Percentiles rank a stretch among this genome's conserved stretches.
Conservation (phyloP, 2,113 vertebrate species). For the Atractosteus spatula region DNA sequence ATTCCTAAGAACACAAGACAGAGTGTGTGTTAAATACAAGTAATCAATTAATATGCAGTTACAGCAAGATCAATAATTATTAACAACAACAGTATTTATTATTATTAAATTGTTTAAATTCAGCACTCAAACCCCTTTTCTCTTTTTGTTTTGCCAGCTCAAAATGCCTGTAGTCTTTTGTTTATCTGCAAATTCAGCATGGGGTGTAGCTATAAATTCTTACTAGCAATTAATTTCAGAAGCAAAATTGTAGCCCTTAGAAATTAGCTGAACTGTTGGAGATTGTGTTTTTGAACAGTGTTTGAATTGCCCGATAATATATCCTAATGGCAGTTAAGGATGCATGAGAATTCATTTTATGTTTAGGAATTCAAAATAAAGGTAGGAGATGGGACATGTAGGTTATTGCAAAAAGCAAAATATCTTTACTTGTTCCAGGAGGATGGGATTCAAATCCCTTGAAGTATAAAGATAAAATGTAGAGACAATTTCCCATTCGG, state of each 20-base stretch:
- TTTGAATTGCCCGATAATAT: background rate
- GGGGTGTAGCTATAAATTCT: background rate
- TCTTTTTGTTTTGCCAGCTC: no score
- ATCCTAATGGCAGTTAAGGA: constrained; percentile 6
- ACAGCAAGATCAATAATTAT: no score
- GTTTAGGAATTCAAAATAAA: constrained; percentile 3
- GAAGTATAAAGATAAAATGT: constrained; percentile 24
- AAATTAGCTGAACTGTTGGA: background rate
- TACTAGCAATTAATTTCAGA: no score
- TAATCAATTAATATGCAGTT: no score
- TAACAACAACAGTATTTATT: no score
- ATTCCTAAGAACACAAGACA: no score
- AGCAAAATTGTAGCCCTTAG: no score
- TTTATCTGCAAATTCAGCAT: constrained; percentile 9
- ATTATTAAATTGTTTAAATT: no score
- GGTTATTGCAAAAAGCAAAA: constrained; percentile 19
- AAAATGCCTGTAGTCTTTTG: background rate
- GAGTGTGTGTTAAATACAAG: no score
- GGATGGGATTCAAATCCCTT: constrained; percentile 24
- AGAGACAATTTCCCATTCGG: constrained; percentile 31
- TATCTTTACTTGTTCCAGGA: constrained; percentile 10
- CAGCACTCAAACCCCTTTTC: no score
- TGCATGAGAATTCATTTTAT: background rate
- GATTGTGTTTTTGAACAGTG: background rate
- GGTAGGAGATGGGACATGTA: background rate